A percentile compares a stretch with the other conserved stretches of the same genome.
Conservation (phyloP, 2,888 invertebrate genomes). For the Lutraria lutraria region DNA sequence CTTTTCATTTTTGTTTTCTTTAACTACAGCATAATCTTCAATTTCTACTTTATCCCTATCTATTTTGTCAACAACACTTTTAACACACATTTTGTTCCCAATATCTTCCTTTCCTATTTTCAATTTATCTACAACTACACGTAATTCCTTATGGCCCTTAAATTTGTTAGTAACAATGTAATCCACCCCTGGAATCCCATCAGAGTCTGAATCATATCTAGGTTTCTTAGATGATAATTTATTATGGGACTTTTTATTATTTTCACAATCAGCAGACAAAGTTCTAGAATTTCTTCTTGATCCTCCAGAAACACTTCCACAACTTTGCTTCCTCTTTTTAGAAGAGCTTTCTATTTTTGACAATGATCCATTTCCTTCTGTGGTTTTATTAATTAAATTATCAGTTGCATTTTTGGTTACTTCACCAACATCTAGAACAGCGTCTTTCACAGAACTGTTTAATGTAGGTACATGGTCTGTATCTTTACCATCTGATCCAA, state of each 20-base stretch:
- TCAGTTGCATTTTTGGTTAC: not conserved
- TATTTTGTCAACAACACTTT: conserved; percentile 3
- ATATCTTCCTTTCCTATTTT: conserved; percentile 29
- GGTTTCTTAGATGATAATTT: conserved; percentile 37
- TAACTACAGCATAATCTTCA: not conserved
- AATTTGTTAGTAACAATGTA: conserved; percentile 81
- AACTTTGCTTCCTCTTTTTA: conserved; percentile 43
- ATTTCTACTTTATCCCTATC: not conserved
- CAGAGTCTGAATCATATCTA: conserved; percentile 63
- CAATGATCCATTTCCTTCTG: not conserved
- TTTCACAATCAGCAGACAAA: conserved; percentile 51
- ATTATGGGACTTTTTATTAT: conserved; percentile 39
- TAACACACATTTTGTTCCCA: not conserved
- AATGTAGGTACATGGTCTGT: not conserved
- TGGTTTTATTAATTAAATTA: not conserved
- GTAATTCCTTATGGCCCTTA: conserved; percentile 80
- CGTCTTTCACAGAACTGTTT: not conserved
- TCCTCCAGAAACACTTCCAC: conserved; percentile 38
- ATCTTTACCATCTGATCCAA: not conserved
- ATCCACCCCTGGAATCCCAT: conserved; percentile 74
- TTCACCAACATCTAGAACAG: not conserved
- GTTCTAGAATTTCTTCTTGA: conserved; percentile 56
- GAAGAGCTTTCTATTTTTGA: conserved; percentile 3
- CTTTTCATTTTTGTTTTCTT: not conserved
- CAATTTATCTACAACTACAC: conserved; percentile 77